These are phyloP conservation scores for Procambarus clarkii DNA, from an alignment of 1,140 invertebrate species.

Conservation along the genomic window DNA sequence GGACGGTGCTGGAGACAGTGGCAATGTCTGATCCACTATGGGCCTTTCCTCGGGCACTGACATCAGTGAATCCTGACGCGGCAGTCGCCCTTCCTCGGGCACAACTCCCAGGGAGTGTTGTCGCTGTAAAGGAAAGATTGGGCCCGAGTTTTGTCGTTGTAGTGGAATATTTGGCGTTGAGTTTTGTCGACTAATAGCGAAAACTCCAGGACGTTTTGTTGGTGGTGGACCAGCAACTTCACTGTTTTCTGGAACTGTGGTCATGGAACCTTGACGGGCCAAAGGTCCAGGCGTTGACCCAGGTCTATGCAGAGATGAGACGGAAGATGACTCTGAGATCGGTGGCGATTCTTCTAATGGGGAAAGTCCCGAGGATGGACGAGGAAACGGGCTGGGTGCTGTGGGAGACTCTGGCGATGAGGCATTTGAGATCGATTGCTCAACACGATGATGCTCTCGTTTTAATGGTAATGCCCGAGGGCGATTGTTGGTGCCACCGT, in stretches of 20 bases:
- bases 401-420: constrained; percentile 60
- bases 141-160: constrained; percentile 58
- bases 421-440: constrained; percentile 29
- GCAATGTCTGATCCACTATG: constrained; percentile 65
- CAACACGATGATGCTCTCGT: constrained; percentile 12
- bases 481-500: neutral
- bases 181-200: constrained; percentile 70
- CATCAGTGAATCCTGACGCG: constrained; percentile 66
- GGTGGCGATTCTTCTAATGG: constrained; percentile 37
- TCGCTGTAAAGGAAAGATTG: constrained; percentile 51
- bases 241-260: constrained; percentile 60
- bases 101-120: constrained; percentile 66
- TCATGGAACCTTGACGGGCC: constrained; percentile 66
- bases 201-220: constrained; percentile 43
- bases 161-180: constrained; percentile 70
- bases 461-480: constrained; percentile 19
- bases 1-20: constrained; percentile 66
- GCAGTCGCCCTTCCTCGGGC: constrained; percentile 65
- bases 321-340: constrained; percentile 22
- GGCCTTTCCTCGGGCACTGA: constrained; percentile 70
- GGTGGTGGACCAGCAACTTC: constrained; percentile 17
- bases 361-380: constrained; percentile 29
- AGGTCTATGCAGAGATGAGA: constrained; percentile 35
- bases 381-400: constrained; percentile 36
- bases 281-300: constrained; percentile 68